These are phyloP conservation scores for Machimus atricapillus DNA, from an alignment of 2,888 invertebrate species.

Conservation along the genomic window DNA sequence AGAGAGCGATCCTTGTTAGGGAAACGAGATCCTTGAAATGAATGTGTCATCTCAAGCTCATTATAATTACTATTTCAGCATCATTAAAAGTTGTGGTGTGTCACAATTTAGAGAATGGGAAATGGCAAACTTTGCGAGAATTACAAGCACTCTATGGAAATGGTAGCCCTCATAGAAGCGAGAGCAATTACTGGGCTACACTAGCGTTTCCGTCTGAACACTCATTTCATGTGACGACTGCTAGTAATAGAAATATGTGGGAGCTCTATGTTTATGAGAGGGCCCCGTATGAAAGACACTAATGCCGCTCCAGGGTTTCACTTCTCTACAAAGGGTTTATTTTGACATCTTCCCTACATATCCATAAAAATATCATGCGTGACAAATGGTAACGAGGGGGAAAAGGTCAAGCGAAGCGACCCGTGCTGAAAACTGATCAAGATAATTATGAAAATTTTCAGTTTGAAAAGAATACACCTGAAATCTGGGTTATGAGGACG, in stretches of 20 bases:
- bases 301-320: neutral
- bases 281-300: neutral
- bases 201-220: neutral
- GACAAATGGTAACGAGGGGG: neutral
- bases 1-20: conserved; percentile 23
- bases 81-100: conserved; percentile 46
- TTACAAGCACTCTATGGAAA: neutral
- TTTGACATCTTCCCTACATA: neutral
- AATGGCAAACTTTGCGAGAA: conserved; percentile 24
- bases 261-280: neutral
- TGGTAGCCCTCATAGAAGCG: neutral
- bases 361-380: neutral
- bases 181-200: conserved; percentile 1
- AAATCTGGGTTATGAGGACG: neutral
- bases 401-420: neutral
- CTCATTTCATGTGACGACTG: neutral
- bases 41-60: conserved; percentile 45
- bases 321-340: neutral
- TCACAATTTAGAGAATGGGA: conserved; percentile 28
- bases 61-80: conserved; percentile 46
- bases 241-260: neutral
- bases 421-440: neutral
- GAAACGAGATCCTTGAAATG: conserved; percentile 42
- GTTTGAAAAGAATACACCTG: neutral
- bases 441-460: neutral